Evolutionary conservation across 2,113 vertebrate species (phyloP), one percentile per base, ranked within the genome.

Genomic region (Eolophus roseicapilla): DNA sequence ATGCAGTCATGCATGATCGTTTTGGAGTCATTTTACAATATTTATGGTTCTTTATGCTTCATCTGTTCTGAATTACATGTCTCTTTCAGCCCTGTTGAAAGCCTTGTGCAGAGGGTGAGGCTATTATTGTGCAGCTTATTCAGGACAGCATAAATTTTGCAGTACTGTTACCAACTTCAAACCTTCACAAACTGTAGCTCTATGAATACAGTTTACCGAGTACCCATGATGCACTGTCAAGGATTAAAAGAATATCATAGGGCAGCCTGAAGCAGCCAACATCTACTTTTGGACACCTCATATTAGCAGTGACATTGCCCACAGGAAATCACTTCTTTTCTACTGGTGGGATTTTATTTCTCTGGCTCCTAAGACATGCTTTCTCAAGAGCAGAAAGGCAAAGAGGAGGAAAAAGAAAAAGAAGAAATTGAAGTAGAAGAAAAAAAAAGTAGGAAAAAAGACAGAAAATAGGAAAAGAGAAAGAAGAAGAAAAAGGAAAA

Each of bases 1-100:
- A 62, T 73, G 91, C 83, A 94, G 57, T 59, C 96, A 91, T 73
- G 81, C 80, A 44, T 69, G 77, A 75, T 65, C 28, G 17, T 89
- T 82, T 59, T 79, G 37, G 57, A 92, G 49, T 41, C 46, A 43
- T 11, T 87, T 62, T 91, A 60, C 62, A 92, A 86, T 94, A 94
- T 96, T 96, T 95, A 89, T 95, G 69, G 60, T 46, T 0, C 65
- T 93, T 90, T 76, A 57, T 84, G 91, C 91, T 95, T 96, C 86
- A 85, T 95, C 91, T 87, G 69, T 29, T 86, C 44, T 59, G 50
- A 95, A 91, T 92, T 88, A 73, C 20, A 53, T 24, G 35, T 21
- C 49, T 95, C 1, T 7, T 79, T 91, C 80, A 78, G 29, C 52
- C 62, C 47, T 1, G 11, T 2, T 87, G 80, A 96, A 96, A 97